These are phyloP conservation scores for Byasa hedistus DNA, from an alignment of 2,888 invertebrate genomes.

Conservation along the genomic window DNA sequence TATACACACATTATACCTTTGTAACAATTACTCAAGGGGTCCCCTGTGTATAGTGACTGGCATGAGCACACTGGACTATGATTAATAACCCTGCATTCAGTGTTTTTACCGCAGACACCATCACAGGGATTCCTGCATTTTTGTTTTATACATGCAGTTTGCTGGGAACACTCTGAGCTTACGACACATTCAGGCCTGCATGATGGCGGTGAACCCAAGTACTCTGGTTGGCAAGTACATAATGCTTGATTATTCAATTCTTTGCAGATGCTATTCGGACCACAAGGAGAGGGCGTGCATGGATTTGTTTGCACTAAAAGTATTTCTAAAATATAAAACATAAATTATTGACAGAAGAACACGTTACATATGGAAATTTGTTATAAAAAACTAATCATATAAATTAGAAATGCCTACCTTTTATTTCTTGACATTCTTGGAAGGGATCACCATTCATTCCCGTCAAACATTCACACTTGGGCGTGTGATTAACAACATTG, in stretches of 20 bases:
- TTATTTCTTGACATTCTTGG: constrained; percentile 70
- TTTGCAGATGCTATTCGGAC: constrained; percentile 86
- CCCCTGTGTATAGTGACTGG: constrained; percentile 81
- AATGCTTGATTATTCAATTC: constrained; percentile 84
- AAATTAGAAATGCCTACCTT: too few species aligned
- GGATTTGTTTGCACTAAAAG: constrained; percentile 74
- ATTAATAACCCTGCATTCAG: constrained; percentile 85
- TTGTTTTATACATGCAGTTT: constrained; percentile 83
- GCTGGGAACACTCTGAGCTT: constrained; percentile 82
- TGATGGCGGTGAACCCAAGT: constrained; percentile 83
- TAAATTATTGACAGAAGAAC: not conserved
- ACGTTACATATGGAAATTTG: too few species aligned
- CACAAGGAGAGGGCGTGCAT: constrained; percentile 88
- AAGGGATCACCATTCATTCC: constrained; percentile 83
- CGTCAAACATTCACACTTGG: constrained; percentile 83
- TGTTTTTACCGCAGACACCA: constrained; percentile 83
- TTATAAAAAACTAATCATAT: too few species aligned
- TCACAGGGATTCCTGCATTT: constrained; percentile 86
- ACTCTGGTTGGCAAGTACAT: constrained; percentile 85
- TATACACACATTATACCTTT: too few species aligned
- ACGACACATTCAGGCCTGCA: constrained; percentile 83
- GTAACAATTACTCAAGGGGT: constrained; percentile 84
- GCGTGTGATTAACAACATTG: constrained; percentile 85
- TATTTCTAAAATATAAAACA: constrained; percentile 49
- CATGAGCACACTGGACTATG: constrained; percentile 88